Conservation (phyloP, 2,113 vertebrate species). For the Tapirus terrestris region DNA sequence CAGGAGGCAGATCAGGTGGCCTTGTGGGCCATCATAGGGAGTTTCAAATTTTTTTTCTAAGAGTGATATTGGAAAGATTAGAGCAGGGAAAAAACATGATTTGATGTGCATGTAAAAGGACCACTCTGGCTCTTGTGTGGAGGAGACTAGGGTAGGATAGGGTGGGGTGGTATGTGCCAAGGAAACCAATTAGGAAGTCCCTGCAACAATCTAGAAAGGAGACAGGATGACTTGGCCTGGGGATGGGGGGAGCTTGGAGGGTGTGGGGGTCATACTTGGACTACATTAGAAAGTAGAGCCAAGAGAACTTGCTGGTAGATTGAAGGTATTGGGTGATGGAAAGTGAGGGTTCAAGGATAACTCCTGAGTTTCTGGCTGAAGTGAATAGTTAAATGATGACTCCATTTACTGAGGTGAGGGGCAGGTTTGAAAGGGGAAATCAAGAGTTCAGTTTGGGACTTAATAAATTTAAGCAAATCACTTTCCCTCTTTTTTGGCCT, state of each 20-base stretch:
- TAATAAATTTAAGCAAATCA: neutral
- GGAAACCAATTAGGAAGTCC: neutral
- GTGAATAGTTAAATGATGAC: neutral
- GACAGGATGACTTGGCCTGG: no score
- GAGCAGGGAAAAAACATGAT: neutral
- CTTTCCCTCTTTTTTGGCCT: neutral
- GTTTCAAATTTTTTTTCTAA: neutral
- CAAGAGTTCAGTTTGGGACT: neutral
- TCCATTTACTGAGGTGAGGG: neutral
- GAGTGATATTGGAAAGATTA: neutral
- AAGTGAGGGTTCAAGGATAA: neutral
- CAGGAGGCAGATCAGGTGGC: accelerated
- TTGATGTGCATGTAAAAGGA: neutral
- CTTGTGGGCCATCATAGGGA: neutral
- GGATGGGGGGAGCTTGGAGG: neutral
- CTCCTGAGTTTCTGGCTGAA: neutral
- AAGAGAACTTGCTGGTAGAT: neutral
- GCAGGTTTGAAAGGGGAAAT: neutral
- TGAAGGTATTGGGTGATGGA: neutral
- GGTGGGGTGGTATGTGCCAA: accelerated
- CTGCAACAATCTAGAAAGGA: neutral
- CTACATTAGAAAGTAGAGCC: neutral
- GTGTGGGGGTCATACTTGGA: accelerated
- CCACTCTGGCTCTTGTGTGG: neutral
- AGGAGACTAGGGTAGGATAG: neutral